Evolutionary conservation across 2,888 invertebrate species (phyloP), one percentile per base, ranked within the genome.

Genomic region (Malacosoma neustria): DNA sequence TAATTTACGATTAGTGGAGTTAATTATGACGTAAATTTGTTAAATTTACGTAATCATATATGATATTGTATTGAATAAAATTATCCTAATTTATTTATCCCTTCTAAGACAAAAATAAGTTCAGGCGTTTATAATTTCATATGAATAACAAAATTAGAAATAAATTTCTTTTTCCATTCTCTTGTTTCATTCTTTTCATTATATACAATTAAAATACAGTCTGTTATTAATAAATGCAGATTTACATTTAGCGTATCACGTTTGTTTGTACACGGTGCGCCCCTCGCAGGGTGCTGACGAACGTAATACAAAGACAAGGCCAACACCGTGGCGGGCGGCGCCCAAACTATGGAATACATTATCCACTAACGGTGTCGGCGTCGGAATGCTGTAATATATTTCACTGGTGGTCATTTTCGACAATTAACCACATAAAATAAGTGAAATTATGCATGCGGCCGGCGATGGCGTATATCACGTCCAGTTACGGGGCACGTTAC

Each of bases 391-490:
- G 64, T 77, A 80, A 81, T 81, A 79, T 84, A 84, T 85, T 84
- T 84, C 74, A 77, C 79, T 69, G 51, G 79, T 75, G 82, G 85
- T 85, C 84, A 84, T 85, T 85, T 84, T 85, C 85, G 85, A 84
- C 85, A 85, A 84, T 85, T 84, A 85, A 84, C 84, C 80, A 81
- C 84, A 84, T 85, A 82, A 84, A 84, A 82, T 85, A 84, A 84
- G 85, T 84, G 76, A 82, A 85, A 85, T 85, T 85, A 85, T 85
- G 85, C 85, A 84, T 84, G 81, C 85, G 74, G 82, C 64, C 82
- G 79, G 73, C 80, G 82, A 85, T 80, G 84, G 75, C 75, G 82
- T 85, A 85, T 85, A 85, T 85, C 84, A 85, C 84, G 84, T 84
- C 85, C 81, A 85, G 82, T 85, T 84, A 84, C 79, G 73, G 75